Percentiles rank a stretch among this genome's conserved stretches.
These are phyloP conservation scores for Chrysochloris asiatica DNA, from an alignment of 2,113 vertebrate species.

Conservation along the genomic window DNA sequence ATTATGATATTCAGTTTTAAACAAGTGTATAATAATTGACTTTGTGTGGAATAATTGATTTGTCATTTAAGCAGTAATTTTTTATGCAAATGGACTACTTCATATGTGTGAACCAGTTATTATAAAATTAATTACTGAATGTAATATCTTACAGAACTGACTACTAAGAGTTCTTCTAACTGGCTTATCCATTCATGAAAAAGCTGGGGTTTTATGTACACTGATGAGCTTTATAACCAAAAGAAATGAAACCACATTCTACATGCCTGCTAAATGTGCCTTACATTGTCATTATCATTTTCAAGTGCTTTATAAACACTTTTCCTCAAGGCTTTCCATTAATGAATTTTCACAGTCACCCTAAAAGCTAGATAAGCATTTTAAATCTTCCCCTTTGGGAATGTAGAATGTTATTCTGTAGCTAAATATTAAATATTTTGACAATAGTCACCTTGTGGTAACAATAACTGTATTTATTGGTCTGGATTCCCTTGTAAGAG, in stretches of 20 bases:
- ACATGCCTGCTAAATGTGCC: conserved; percentile 55
- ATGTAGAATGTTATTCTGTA: background rate
- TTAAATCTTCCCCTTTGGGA: conserved; percentile 40
- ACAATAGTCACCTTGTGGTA: background rate
- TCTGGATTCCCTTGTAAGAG: background rate
- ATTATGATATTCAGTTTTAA: conserved; percentile 70
- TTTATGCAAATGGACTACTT: conserved; percentile 75
- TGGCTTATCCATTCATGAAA: conserved; percentile 67
- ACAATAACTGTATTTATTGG: background rate
- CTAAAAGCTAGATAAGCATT: conserved; percentile 59
- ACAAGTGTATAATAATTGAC: conserved; percentile 71
- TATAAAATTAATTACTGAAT: conserved; percentile 75
- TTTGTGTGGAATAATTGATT: conserved; percentile 72
- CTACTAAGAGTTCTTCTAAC: conserved; percentile 58
- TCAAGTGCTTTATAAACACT: conserved; percentile 57
- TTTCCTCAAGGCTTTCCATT: conserved; percentile 44
- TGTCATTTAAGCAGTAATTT: conserved; percentile 69
- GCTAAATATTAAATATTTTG: conserved; percentile 50
- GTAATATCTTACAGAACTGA: conserved; percentile 66
- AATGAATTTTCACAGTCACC: conserved; percentile 51
- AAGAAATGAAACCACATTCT: conserved; percentile 42
- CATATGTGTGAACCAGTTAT: conserved; percentile 67
- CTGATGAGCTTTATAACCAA: conserved; percentile 57
- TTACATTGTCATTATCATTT: conserved; percentile 73
- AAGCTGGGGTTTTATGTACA: conserved; percentile 45